phyloP scores from a whole-genome alignment of 2,888 invertebrate genomes.

The Protodeltote pygarga region DNA sequence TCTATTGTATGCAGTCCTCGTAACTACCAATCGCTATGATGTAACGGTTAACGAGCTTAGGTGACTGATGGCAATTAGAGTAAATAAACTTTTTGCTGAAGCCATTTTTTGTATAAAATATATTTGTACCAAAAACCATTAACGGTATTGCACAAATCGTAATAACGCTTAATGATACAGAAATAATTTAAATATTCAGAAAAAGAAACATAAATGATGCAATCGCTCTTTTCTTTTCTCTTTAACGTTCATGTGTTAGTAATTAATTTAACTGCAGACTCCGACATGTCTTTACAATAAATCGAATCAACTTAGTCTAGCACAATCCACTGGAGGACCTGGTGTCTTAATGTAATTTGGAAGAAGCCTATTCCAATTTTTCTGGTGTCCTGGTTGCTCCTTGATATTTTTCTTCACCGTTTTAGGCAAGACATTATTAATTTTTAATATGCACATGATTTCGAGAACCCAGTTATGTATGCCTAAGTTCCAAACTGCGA shows the following conservation, averaged over 20 bases:
- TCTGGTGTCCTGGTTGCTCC: no score
- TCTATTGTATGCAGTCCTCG: constrained; percentile 63
- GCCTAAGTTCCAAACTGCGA: no score
- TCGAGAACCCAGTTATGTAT: no score
- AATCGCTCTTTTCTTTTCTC: constrained; percentile 13
- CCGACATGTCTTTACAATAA: no score
- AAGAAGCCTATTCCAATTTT: no score
- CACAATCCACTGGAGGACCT: no score
- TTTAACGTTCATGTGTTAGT: not conserved
- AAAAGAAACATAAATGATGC: constrained; percentile 21
- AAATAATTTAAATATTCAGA: constrained; percentile 23
- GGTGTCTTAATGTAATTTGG: no score
- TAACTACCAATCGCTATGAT: constrained; percentile 59
- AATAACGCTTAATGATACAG: constrained; percentile 21
- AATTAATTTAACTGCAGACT: no score
- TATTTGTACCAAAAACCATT: constrained; percentile 19
- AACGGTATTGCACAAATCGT: constrained; percentile 19
- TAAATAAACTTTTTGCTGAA: constrained; percentile 43
- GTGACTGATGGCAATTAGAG: constrained; percentile 51
- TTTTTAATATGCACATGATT: no score
- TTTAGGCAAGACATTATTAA: no score
- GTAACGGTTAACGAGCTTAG: constrained; percentile 63
- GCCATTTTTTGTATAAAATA: constrained; percentile 18
- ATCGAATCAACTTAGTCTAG: no score
- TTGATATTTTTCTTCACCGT: no score